A percentile compares a stretch with the other conserved stretches of the same genome.
phyloP scores from a whole-genome alignment of 2,888 invertebrate species.

The Asteroscopus sphinx region DNA sequence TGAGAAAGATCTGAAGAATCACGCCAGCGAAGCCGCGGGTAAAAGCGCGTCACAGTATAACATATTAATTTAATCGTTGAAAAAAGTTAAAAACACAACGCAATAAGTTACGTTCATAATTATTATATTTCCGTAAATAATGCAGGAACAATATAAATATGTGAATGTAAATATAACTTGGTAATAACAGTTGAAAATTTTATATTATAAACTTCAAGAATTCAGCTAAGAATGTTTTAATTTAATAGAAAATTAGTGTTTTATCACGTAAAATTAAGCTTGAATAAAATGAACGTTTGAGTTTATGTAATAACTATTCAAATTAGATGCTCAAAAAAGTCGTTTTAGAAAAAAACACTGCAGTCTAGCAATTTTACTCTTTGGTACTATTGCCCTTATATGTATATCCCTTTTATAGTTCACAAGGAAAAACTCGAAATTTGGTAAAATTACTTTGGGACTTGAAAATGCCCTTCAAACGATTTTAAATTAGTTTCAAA shows the following conservation, averaged over 20 bases:
- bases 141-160: slow-evolving; percentile 43
- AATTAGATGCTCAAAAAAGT: slow-evolving; percentile 22
- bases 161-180: slow-evolving; percentile 16
- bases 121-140: slow-evolving; percentile 58
- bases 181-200: slow-evolving; percentile 31
- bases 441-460: no score
- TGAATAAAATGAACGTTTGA: slow-evolving; percentile 19
- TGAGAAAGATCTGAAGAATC: no score
- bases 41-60: slow-evolving; percentile 26
- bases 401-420: no score
- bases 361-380: no score
- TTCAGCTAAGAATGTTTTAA: slow-evolving; percentile 27
- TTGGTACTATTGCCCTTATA: no score
- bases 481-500: no score
- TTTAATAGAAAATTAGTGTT: slow-evolving; percentile 35
- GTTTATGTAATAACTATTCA: slow-evolving; percentile 35
- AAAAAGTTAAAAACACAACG: slow-evolving; percentile 27
- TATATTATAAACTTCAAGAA: slow-evolving; percentile 32
- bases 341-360: no score
- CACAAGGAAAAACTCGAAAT: no score
- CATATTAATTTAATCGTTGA: no score
- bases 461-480: no score
- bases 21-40: no score
- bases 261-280: slow-evolving; percentile 32
- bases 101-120: slow-evolving; percentile 44